phyloP scores from a whole-genome alignment of 2,888 invertebrate genomes.

The Oligia fasciuncula region DNA sequence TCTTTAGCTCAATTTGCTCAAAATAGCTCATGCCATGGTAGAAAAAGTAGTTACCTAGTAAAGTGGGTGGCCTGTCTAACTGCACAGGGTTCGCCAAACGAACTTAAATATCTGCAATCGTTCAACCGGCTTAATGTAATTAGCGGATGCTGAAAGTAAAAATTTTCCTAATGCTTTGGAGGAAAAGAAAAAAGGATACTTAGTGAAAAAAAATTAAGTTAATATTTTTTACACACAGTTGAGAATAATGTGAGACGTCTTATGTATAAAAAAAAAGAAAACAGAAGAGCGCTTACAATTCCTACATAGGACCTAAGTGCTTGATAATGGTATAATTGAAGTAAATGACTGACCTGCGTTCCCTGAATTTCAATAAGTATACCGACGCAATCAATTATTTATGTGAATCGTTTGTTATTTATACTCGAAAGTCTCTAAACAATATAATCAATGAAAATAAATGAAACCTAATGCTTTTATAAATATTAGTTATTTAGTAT shows the following conservation, averaged over 20 bases:
- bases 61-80: neutral
- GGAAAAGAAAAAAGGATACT: neutral
- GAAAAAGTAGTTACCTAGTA: neutral
- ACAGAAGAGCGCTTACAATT: neutral
- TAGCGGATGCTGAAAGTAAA: neutral
- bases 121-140: neutral
- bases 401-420: neutral
- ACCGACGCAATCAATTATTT: neutral
- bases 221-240: neutral
- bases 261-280: neutral
- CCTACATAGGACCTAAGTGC: neutral
- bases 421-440: neutral
- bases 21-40: rapidly evolving
- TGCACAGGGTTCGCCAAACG: no score
- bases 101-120: neutral
- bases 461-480: neutral
- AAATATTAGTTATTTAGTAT: neutral
- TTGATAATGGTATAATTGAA: neutral
- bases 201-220: neutral
- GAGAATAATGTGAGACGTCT: neutral
- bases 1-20: neutral
- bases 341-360: neutral
- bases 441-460: neutral
- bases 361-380: neutral
- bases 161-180: neutral